phyloP scores from a whole-genome alignment of 2,797 vertebrate species.

The Oryzias sinensis region DNA sequence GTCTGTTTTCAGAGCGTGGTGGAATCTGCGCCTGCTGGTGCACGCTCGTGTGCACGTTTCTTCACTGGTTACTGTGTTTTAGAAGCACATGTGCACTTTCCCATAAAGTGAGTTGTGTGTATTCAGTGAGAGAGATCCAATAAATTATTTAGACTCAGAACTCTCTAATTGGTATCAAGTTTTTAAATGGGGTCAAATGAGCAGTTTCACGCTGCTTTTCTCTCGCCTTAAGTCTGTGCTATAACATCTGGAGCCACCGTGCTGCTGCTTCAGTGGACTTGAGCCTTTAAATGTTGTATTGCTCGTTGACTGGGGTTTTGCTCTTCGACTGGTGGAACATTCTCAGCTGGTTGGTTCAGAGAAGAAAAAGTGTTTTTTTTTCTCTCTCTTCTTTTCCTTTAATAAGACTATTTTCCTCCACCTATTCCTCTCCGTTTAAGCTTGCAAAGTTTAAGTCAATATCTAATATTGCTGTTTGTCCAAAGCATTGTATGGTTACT shows the following conservation, averaged over 20 bases:
- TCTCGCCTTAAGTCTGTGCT: conserved; percentile 62
- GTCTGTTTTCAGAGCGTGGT: conserved; percentile 79
- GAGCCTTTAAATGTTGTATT: conserved; percentile 43
- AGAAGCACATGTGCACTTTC: conserved; percentile 31
- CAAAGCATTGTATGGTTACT: not conserved
- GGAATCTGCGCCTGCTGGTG: conserved; percentile 30
- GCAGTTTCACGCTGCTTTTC: conserved; percentile 71
- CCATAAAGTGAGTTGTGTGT: conserved; percentile 55
- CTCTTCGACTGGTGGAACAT: conserved; percentile 18
- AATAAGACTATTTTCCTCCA: conserved; percentile 23
- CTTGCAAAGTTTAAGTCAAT: conserved; percentile 30
- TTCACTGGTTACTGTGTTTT: conserved; percentile 41
- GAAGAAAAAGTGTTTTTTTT: conserved; percentile 1
- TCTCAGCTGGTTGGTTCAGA: conserved; percentile 5
- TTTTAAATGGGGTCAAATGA: conserved; percentile 87
- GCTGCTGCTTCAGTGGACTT: conserved; percentile 44
- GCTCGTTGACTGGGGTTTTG: conserved; percentile 22
- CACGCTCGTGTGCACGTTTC: conserved; percentile 7
- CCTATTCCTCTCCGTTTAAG: conserved; percentile 43
- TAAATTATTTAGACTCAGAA: conserved; percentile 83
- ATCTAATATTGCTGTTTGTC: not conserved
- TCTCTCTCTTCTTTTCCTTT: conserved; percentile 11
- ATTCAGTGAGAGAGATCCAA: conserved; percentile 56
- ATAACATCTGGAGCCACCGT: conserved; percentile 46
- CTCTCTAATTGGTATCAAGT: conserved; percentile 85